Percentiles rank a stretch among this genome's conserved stretches.
These are phyloP conservation scores for Erythrocercus mccallii DNA, from an alignment of 2,113 vertebrate species.

Conservation along the genomic window DNA sequence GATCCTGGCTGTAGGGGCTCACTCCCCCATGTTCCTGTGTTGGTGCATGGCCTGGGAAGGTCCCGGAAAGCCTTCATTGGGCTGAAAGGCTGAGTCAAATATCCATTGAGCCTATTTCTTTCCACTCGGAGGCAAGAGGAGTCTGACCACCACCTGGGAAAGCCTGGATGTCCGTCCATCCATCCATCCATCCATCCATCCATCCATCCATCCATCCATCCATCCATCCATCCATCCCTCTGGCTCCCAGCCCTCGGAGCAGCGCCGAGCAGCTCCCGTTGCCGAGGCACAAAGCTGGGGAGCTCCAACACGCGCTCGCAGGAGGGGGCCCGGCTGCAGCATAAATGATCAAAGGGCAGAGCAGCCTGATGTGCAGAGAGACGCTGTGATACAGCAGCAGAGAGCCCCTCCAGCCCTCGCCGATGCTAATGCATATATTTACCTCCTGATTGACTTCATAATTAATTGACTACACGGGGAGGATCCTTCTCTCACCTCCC, in stretches of 20 bases:
- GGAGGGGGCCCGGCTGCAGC: slow-evolving; percentile 21
- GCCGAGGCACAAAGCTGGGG: not conserved
- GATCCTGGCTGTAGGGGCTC: not conserved
- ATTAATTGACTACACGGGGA: not conserved
- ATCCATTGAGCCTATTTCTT: not conserved
- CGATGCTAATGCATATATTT: slow-evolving; percentile 48
- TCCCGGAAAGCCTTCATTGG: rapidly evolving
- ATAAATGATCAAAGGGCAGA: slow-evolving; percentile 55
- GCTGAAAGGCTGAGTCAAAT: not conserved
- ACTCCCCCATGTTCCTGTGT: not conserved
- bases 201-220: not conserved
- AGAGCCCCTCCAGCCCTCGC: slow-evolving; percentile 32
- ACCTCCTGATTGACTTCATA: slow-evolving; percentile 62
- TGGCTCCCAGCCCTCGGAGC: not conserved
- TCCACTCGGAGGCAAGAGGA: not conserved
- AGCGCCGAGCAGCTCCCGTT: rapidly evolving
- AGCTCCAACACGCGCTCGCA: not conserved
- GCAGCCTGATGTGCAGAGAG: slow-evolving; percentile 16
- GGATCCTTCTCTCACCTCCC: slow-evolving; percentile 4
- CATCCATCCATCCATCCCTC: not conserved
- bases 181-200: not conserved
- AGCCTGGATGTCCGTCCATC: not conserved
- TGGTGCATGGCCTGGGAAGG: not conserved
- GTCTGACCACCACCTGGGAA: rapidly evolving
- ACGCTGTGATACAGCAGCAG: not conserved